Conservation (phyloP, 2,888 invertebrate species). For the Dryomyza anilis region DNA sequence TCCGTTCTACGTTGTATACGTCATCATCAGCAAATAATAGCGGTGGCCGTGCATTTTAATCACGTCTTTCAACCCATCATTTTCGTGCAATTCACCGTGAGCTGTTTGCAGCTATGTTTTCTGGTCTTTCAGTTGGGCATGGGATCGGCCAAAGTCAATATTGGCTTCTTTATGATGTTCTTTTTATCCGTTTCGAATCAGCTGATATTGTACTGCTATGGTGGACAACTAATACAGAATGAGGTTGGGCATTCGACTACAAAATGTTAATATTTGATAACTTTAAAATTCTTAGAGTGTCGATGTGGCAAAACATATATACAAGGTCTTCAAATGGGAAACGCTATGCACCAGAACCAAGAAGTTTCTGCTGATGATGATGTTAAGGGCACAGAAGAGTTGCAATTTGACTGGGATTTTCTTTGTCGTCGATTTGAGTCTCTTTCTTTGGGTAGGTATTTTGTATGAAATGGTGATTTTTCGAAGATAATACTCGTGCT, state of each 20-base stretch:
- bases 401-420: background rate
- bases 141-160: background rate
- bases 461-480: background rate
- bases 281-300: background rate
- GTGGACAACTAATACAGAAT: conserved; percentile 34
- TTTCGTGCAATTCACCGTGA: conserved; percentile 31
- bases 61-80: conserved; percentile 26
- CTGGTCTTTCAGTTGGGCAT: conserved; percentile 27
- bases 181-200: conserved; percentile 28
- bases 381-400: background rate
- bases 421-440: background rate
- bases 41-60: conserved; percentile 24
- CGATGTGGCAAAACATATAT: background rate
- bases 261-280: background rate
- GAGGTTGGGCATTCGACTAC: conserved; percentile 17
- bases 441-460: background rate
- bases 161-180: conserved; percentile 21
- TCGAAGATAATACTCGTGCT: background rate
- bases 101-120: conserved; percentile 29
- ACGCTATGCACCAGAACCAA: background rate
- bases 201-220: conserved; percentile 31
- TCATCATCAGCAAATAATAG: conserved; percentile 30
- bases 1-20: conserved; percentile 19
- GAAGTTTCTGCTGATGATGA: background rate
- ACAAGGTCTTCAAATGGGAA: background rate